phyloP scores from a whole-genome alignment of 2,113 vertebrate species.

The Ploceus nigricollis region DNA sequence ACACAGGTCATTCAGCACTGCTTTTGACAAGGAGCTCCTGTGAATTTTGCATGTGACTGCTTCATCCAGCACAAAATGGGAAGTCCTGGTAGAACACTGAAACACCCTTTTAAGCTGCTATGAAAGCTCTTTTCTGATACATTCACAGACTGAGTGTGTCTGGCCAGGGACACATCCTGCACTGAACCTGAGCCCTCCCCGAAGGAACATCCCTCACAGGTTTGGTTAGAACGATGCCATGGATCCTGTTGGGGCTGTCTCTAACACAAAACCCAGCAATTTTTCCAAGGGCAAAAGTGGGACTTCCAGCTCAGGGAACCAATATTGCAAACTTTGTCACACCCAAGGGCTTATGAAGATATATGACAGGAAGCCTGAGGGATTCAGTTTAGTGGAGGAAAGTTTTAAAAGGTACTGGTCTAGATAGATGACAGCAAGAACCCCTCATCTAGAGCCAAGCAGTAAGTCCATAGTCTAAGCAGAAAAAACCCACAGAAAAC shows the following conservation, averaged over 20 bases:
- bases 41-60: not conserved
- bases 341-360: not conserved
- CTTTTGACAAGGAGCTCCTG: not conserved
- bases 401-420: not conserved
- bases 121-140: not conserved
- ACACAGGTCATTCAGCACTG: not conserved
- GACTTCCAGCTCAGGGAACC: not conserved
- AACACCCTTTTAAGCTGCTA: not conserved
- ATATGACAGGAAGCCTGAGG: accelerated
- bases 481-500: not conserved
- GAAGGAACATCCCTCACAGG: accelerated
- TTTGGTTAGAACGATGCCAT: not conserved
- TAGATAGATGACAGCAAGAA: not conserved
- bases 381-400: not conserved
- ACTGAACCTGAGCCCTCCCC: not conserved
- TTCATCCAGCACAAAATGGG: not conserved
- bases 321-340: not conserved
- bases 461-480: not conserved
- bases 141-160: not conserved
- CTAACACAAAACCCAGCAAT: not conserved
- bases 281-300: not conserved
- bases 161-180: not conserved
- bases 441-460: not conserved
- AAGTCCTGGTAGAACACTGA: not conserved
- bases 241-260: not conserved